Evolutionary conservation across 2,797 vertebrate genomes (phyloP), one percentile per base, ranked within the genome.

Genomic region (Mycteria americana): DNA sequence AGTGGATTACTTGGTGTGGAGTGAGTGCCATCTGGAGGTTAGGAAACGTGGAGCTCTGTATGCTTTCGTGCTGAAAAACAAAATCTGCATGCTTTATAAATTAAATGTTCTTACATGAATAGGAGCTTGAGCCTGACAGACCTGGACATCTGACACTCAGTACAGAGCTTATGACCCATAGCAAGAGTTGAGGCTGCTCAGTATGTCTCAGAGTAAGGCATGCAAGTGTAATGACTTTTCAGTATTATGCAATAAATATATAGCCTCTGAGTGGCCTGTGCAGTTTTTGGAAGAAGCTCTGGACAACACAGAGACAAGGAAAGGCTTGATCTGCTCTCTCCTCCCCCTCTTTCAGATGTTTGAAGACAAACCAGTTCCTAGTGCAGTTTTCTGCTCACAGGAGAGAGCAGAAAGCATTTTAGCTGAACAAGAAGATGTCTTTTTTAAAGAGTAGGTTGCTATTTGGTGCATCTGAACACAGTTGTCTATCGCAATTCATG

Each of bases 1-100:
- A 35, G 30, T 53, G 23, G 24, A 46, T 83, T 93, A 21, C 69
- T 72, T 82, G 51, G 24, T 85, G 77, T 82, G 72, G 59, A 94
- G n/a, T 75, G 92, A 94, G 85, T 97, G 96, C 94, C 97, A 94
- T 64, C 97, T 97, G 92, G 91, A 92, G 97, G 96, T 84, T 45
- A 68, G 68, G 64, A 78, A 67, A 37, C 9, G 3, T 7, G 6
- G 50, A 72, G 50, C 65, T 78, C 48, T 67, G 4, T n/a, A 1
- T n/a, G 43, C 16, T 57, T 78, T 90, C 60, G 19, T 51, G 39
- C 62, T 73, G 80, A 74, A 56, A 88, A 81, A 6, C 39, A 76
- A 65, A 83, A 80, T 70, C 54, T 9, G 4, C 0, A 0, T 31
- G 16, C 21, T 75, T 81, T 76, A n/a, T 51, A 73, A 88, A 68